A percentile compares a stretch with the other conserved stretches of the same genome.
Conservation (phyloP, 2,888 invertebrate genomes). For the Argyresthia albistria region DNA sequence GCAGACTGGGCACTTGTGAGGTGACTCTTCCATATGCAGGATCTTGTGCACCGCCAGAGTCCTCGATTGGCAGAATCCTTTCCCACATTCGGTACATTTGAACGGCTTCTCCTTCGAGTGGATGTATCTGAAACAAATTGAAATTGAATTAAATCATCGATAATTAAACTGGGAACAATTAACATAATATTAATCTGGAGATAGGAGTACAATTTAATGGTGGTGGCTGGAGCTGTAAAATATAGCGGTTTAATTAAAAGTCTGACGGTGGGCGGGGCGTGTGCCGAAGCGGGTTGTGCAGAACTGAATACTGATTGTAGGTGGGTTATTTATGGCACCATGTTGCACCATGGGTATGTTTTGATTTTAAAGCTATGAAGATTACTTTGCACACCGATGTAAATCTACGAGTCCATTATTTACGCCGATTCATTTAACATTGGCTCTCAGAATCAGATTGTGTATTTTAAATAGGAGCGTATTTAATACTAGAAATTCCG, state of each 20-base stretch:
- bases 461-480: no score
- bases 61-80: conserved; percentile 97
- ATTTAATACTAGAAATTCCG: no score
- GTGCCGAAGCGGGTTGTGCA: conserved; percentile 35
- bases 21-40: conserved; percentile 93
- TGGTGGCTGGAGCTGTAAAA: conserved; percentile 35
- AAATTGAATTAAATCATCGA: conserved; percentile 15
- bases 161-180: not conserved
- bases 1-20: conserved; percentile 93
- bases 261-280: conserved; percentile 44
- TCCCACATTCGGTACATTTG: conserved; percentile 95
- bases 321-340: conserved; percentile 30
- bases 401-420: no score
- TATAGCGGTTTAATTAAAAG: conserved; percentile 56
- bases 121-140: conserved; percentile 85
- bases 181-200: not conserved
- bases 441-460: no score
- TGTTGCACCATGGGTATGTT: conserved; percentile 18
- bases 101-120: conserved; percentile 98
- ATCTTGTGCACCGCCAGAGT: conserved; percentile 96
- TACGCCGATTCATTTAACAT: no score
- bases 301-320: conserved; percentile 30
- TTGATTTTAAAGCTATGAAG: conserved; percentile 7
- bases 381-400: no score
- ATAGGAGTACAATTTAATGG: conserved; percentile 28